phyloP scores from a whole-genome alignment of 2,797 vertebrate genomes.

The Rhabdomys pumilio region DNA sequence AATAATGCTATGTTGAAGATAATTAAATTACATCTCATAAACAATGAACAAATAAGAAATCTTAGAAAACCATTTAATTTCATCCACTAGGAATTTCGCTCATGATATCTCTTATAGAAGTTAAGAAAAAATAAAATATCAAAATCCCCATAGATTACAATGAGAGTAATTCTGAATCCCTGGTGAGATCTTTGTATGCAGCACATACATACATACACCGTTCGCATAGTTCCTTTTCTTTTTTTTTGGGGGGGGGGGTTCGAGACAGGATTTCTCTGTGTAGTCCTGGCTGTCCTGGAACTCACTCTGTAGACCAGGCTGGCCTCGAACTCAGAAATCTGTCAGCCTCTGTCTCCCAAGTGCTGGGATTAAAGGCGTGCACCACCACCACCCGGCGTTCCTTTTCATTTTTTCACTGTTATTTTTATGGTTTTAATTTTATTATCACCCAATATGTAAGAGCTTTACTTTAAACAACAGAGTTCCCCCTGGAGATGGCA shows the following conservation, averaged over 20 bases:
- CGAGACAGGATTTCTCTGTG: no score
- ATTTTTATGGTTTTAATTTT: conserved; percentile 8
- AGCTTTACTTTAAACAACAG: background rate
- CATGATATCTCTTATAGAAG: background rate
- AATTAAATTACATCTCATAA: conserved; percentile 26
- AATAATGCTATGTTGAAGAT: background rate
- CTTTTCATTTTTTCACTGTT: background rate
- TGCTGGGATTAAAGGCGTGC: no score
- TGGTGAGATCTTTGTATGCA: background rate
- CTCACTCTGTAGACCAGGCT: no score
- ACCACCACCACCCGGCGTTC: no score
- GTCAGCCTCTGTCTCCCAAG: no score
- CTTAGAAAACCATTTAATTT: background rate
- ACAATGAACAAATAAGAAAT: background rate
- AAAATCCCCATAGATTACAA: background rate
- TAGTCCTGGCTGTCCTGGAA: no score
- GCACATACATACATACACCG: background rate
- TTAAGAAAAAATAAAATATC: background rate
- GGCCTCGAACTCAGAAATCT: no score
- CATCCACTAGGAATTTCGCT: background rate
- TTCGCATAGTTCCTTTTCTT: background rate
- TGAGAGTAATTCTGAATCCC: background rate
- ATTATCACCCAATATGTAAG: background rate
- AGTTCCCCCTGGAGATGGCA: background rate
- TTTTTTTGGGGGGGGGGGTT: background rate